Evolutionary conservation across 2,797 vertebrate genomes (phyloP), one percentile per base, ranked within the genome.

Genomic region (Salmo trutta): DNA sequence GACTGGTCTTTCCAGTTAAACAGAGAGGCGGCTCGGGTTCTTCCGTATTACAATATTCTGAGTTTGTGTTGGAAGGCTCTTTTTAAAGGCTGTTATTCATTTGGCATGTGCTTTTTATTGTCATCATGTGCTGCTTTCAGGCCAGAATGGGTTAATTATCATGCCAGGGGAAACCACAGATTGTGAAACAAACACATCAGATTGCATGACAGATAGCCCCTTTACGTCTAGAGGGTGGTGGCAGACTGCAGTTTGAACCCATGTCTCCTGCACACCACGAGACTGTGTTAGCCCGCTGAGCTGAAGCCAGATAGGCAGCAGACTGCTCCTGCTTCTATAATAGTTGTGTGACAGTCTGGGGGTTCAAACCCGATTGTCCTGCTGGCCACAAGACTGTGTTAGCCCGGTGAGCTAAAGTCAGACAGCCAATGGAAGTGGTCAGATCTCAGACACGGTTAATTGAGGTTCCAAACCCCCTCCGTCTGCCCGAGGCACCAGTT

Each of bases 181-280:
- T 51, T 24, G 47, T 71, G 70, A 52, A 24, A 51, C 36, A 51
- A 71, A 71, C 36, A 51, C 10, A 29, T 66, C 64, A 29, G 16
- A 21, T 19, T 21, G 69, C 12, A 17, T 19, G 36, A n/a, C 41
- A 71, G 36, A 47, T 41, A 2, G 31, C 16, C 16, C 65, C 27
- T 67, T 31, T 64, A 64, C 59, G 12, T 67, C 66, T 33, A 16
- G 15, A 31, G 27, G 76, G 82, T 84, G 81, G 86, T 70, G 87
- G 88, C 56, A 59, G 56, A 59, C 19, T 21, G 19, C 19, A 6
- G 19, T 59, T 59, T 2, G 1, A 59, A 59, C 19, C 56, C 8
- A 6, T 12, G 19, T 59, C 15, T 59, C 56, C 19, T n/a, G n/a
- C 56, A 3, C 19, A 59, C 2, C n/a, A 59, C 2, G 8, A 21